Percentiles rank a stretch among this genome's conserved stretches.
These are phyloP conservation scores for Parus major DNA, from an alignment of 2,113 vertebrate genomes.

Conservation along the genomic window DNA sequence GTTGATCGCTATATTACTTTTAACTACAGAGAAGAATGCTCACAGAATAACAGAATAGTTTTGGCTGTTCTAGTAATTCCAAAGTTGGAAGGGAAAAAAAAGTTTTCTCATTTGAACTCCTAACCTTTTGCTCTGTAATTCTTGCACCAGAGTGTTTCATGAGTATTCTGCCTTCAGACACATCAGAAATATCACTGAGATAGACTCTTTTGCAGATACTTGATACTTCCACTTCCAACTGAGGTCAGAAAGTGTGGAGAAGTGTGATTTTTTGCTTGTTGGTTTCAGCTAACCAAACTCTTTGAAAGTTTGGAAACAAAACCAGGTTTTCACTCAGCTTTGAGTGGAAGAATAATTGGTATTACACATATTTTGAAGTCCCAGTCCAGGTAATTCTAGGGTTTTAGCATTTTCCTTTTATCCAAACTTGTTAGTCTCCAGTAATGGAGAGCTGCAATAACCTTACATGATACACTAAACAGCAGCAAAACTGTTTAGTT, in stretches of 20 bases:
- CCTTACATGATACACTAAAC: not conserved
- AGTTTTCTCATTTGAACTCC: constrained; percentile 14
- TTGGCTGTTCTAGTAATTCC: not conserved
- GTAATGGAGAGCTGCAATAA: not conserved
- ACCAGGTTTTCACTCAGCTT: not conserved
- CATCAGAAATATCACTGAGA: constrained; percentile 19
- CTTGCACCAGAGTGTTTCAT: constrained; percentile 2
- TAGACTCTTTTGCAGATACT: constrained; percentile 12
- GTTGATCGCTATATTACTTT: not conserved
- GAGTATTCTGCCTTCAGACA: constrained; percentile 5
- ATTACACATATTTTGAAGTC: not conserved
- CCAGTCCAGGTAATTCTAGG: not conserved
- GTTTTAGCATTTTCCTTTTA: not conserved
- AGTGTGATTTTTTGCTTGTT: constrained; percentile 21
- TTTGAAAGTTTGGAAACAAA: constrained; percentile 5
- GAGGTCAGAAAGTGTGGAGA: constrained; percentile 25
- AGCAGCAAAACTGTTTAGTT: not conserved
- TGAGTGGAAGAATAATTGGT: not conserved
- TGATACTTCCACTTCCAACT: constrained; percentile 52
- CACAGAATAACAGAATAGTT: not conserved
- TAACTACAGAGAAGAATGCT: not conserved
- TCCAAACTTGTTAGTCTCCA: not conserved
- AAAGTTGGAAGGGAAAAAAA: not conserved
- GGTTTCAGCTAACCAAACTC: not conserved
- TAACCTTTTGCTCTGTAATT: constrained; percentile 39